Evolutionary conservation across 37 sponge, comb jelly and placozoan genomes (phyloP).

Genomic region (Cladorhizidae sp.): DNA sequence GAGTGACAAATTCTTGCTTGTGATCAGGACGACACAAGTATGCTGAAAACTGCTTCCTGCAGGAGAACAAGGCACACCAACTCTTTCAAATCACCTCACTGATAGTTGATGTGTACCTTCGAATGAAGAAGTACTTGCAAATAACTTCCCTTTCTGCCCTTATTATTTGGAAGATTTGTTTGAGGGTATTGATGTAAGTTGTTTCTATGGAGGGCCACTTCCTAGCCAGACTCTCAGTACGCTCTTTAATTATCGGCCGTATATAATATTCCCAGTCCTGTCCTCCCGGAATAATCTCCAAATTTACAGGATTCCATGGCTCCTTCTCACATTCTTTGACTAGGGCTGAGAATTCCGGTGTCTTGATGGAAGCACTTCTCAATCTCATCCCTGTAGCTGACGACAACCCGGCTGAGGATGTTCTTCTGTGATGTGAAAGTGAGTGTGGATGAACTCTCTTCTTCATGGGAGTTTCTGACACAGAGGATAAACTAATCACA

Average conservation of each 20-base stretch:
- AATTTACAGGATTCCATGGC: neutral
- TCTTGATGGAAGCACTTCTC: neutral
- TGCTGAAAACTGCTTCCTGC: constrained; percentile 62
- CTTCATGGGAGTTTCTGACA: neutral
- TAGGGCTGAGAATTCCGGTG: neutral
- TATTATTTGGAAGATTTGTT: constrained; percentile 56
- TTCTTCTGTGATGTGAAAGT: neutral
- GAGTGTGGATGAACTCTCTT: neutral
- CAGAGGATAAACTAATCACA: neutral
- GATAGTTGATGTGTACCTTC: constrained; percentile 37
- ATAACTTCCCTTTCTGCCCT: constrained; percentile 78
- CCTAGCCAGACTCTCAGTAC: constrained; percentile 56
- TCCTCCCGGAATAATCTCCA: constrained; percentile 28
- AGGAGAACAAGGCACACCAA: neutral
- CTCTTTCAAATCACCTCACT: neutral
- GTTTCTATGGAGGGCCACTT: constrained; percentile 82
- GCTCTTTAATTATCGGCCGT: constrained; percentile 17
- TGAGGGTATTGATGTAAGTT: constrained; percentile 66
- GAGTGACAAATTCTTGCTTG: constrained; percentile 90
- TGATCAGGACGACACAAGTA: constrained; percentile 89
- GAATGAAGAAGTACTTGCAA: constrained; percentile 76
- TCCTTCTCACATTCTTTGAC: neutral
- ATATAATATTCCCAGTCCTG: constrained; percentile 56
- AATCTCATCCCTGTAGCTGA: neutral
- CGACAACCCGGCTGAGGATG: constrained; percentile 27